Evolutionary conservation across 2,113 vertebrate genomes (phyloP), one percentile per base, ranked within the genome.

Genomic region (Pygoscelis antarcticus): DNA sequence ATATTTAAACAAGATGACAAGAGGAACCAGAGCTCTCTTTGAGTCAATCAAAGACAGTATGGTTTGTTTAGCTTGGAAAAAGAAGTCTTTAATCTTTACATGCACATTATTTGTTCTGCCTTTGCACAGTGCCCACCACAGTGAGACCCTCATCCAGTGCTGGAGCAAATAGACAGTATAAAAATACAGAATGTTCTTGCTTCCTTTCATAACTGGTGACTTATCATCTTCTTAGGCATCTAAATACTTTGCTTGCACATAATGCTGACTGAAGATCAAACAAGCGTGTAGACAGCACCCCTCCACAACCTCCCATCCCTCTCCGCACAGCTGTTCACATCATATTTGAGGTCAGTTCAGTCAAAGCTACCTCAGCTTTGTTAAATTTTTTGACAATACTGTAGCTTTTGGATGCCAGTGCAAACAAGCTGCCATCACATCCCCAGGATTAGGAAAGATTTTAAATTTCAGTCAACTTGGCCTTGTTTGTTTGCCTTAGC

Each of bases 401-500:
- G 77, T 82, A 93, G 57, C 74, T 95, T 94, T 95, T 91, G 72
- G 60, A 91, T 96, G 88, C 84, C 65, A 95, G 58, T 61, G 89
- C 84, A 97, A 97, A 95, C 86, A 96, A 97, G 89, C 89, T 96
- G 88, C 96, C 90, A 92, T 92, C 83, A 84, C 86, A 83, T 89
- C 80, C 16, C 10, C 19, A 65, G 79, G 90, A 94, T 96, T 90
- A 96, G 77, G 89, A 75, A 96, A 82, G 78, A 95, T 93, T 94
- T 97, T 96, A 93, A 93, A 96, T 92, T 95, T 96, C 89, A 96
- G 87, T 96, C 95, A 94, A 82, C 91, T 96, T 90, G 92, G 91
- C 74, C 96, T 96, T 97, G 91, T 96, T 97, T 96, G 93, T 96
- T 94, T 96, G 91, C 80, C 70, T 97, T 97, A 94, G 92, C 89